Percentiles rank a stretch among this genome's conserved stretches.
Evolutionary conservation across 2,888 invertebrate genomes (phyloP).

Genomic region (Lagria hirta): DNA sequence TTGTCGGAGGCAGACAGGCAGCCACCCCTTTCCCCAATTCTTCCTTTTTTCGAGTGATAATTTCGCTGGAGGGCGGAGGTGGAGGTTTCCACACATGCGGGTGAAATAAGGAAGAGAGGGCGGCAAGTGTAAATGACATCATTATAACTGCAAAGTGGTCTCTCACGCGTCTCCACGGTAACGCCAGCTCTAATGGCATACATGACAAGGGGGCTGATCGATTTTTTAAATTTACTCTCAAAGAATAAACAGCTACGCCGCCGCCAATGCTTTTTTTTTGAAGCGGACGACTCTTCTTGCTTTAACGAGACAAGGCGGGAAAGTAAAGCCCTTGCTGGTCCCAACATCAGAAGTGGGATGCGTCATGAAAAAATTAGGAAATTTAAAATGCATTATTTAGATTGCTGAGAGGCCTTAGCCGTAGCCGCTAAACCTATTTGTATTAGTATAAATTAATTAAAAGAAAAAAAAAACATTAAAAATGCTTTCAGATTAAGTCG

Average conservation of each 20-base stretch:
- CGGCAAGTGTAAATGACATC: constrained; percentile 58
- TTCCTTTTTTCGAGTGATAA: constrained; percentile 34
- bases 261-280: too few species aligned
- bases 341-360: constrained; percentile 9
- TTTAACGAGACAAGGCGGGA: constrained; percentile 18
- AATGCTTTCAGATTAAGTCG: too few species aligned
- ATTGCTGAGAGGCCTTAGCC: too few species aligned
- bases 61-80: constrained; percentile 31
- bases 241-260: constrained; percentile 55
- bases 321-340: too few species aligned
- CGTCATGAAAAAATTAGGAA: constrained; percentile 22
- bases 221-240: constrained; percentile 57
- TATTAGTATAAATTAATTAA: too few species aligned
- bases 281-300: constrained; percentile 9
- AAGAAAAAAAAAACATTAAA: too few species aligned
- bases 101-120: constrained; percentile 52
- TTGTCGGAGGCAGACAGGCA: too few species aligned
- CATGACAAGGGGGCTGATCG: constrained; percentile 56
- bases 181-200: constrained; percentile 51
- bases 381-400: constrained; percentile 17
- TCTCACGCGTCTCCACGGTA: constrained; percentile 55
- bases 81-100: constrained; percentile 48
- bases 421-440: too few species aligned
- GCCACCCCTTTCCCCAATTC: constrained; percentile 17
- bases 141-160: constrained; percentile 58